Evolutionary conservation across 2,113 vertebrate genomes (phyloP), one percentile per base, ranked within the genome.

Genomic region (Eulemur macaco): DNA sequence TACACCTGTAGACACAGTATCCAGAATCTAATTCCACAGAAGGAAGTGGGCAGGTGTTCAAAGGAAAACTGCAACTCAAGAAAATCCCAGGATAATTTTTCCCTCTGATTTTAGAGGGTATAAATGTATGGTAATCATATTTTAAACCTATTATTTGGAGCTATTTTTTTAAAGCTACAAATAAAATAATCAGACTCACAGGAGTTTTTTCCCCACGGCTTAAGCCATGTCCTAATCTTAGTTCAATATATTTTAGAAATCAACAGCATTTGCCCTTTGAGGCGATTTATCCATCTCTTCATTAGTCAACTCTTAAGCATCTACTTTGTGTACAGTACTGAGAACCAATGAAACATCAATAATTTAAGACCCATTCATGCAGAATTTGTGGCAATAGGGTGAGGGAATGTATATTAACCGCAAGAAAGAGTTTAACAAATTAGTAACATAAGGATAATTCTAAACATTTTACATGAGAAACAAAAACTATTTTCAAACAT

Each of bases 401-500:
- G n/a, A 92, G 37, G 60, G 18, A 85, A 52, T 58, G 10, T 5
- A 73, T 69, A 34, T 86, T 93, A 76, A 95, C 54, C 37, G 14
- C 50, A 80, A 92, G 63, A 82, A 94, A 60, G 23, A 89, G 9
- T 91, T 88, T 66, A 91, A 94, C 63, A 93, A 95, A 45, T 92
- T 39, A 91, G 71, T 13, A 81, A 54, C 64, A 87, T 84, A 92
- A 68, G 90, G 54, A 58, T 74, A 66, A 87, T 88, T 93, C 29
- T 88, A 91, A 90, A 81, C 56, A 94, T 76, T 34, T 71, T 85
- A 60, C 58, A 9, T 86, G 86, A 95, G 50, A 86, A 85, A 91
- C 11, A 94, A 74, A 95, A 97, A 73, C 4, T 76, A 83, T 66
- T 97, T 96, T 92, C 71, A 94, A 92, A 94, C 14, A 89, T 78